These are phyloP conservation scores for Molossus alvarezi DNA, from an alignment of 2,797 vertebrate species.

Conservation along the genomic window DNA sequence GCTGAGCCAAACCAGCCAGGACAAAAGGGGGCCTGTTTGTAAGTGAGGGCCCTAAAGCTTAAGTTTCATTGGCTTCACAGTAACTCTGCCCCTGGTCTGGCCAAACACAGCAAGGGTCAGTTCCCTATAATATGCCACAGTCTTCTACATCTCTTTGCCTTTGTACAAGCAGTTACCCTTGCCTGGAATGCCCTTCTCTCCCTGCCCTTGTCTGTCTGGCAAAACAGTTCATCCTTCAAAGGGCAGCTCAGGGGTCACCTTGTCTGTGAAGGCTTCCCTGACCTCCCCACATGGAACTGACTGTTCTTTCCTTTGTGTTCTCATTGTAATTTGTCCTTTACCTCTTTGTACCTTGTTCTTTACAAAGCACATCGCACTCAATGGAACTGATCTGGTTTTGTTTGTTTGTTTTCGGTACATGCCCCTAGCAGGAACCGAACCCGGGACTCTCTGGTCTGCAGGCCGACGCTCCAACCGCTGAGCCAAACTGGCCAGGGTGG, in stretches of 20 bases:
- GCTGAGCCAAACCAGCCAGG: no score
- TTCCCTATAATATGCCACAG: slow-evolving; percentile 9
- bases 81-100: not conserved
- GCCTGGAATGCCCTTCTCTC: not conserved
- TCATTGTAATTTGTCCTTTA: slow-evolving; percentile 44
- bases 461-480: no score
- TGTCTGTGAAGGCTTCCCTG: slow-evolving; percentile 5
- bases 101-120: not conserved
- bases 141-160: not conserved
- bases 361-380: not conserved
- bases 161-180: not conserved
- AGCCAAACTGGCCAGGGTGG: no score
- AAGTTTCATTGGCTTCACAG: not conserved
- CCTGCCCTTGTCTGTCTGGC: not conserved
- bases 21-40: not conserved
- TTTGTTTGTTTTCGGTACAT: no score
- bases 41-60: not conserved
- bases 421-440: no score
- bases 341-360: slow-evolving; percentile 10
- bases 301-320: not conserved
- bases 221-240: slow-evolving; percentile 31
- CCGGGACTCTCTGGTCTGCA: no score
- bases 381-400: not conserved
- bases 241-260: not conserved
- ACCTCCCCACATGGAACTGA: not conserved